Evolutionary conservation across 2,888 invertebrate species (phyloP), one percentile per base, ranked within the genome.

Genomic region (Notodonta ziczac): DNA sequence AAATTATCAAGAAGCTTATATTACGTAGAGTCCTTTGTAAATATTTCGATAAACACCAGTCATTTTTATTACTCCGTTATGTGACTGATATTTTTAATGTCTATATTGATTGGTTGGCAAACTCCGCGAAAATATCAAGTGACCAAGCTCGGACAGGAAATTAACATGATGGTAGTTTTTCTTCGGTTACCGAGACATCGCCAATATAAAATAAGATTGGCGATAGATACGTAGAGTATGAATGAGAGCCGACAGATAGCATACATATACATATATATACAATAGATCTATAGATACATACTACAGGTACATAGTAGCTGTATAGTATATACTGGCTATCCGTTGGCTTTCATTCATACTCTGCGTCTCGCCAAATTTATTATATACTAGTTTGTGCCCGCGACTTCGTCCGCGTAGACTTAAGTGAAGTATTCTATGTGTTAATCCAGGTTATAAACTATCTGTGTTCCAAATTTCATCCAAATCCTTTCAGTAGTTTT

Each of bases 91-190:
- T 70, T 69, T 70, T 69, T 69, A 73, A 74, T 66, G 62, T 66
- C 61, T 54, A 40, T 68, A 61, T 69, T 60, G 73, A 65, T 71
- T 65, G 57, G 61, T 63, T 62, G 60, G 53, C 52, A 56, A 59
- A 48, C 46, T 60, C 63, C 24, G 16, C 42, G 60, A 64, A 82
- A 79, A 83, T 77, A 78, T 73, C 69, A 70, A 73, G 70, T 66
- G 73, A 77, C 71, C 70, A 70, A 70, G 70, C 74, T 74, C 78
- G 71, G 76, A 88, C 91, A 90, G 91, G 91, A 91, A 91, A 93
- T 92, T 90, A 92, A 89, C 88, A 90, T 89, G 89, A 88, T 83
- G 83, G 80, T 83, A 88, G 86, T 85, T 90, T 90, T 90, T 86
- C 88, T 85, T 79, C 78, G 80, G 81, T 78, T 54, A 44, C 81